Evolutionary conservation across 2,888 invertebrate genomes (phyloP).

Genomic region (Hybos culiciformis): DNA sequence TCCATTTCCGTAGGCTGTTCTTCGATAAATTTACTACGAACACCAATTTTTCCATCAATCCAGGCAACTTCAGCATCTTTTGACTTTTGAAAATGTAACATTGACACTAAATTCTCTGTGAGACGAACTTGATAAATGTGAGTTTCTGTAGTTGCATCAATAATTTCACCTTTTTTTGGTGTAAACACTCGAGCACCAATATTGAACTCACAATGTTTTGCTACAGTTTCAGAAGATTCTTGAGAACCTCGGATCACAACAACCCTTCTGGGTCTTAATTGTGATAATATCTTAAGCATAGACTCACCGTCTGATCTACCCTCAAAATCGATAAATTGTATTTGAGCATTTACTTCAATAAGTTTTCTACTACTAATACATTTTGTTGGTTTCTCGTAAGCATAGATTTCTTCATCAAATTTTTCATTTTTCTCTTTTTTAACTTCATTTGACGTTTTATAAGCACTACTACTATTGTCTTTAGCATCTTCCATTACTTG

Average conservation of each 20-base stretch:
- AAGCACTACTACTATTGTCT: constrained; percentile 24
- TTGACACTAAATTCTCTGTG: constrained; percentile 81
- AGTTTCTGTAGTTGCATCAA: constrained; percentile 95
- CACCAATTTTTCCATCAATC: constrained; percentile 68
- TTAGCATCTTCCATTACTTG: constrained; percentile 24
- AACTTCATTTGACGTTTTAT: constrained; percentile 17
- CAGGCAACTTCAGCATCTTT: constrained; percentile 92
- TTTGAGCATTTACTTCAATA: constrained; percentile 67
- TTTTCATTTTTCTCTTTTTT: constrained; percentile 16
- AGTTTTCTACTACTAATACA: constrained; percentile 62
- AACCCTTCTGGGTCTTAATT: constrained; percentile 66
- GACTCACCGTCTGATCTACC: constrained; percentile 83
- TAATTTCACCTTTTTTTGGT: constrained; percentile 62
- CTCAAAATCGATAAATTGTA: constrained; percentile 94
- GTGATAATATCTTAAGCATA: constrained; percentile 63
- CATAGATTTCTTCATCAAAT: constrained; percentile 22
- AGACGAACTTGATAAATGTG: constrained; percentile 95
- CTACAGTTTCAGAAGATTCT: constrained; percentile 54
- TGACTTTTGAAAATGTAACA: constrained; percentile 68
- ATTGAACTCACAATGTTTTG: constrained; percentile 52
- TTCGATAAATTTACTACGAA: constrained; percentile 47
- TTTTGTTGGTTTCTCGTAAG: constrained; percentile 78
- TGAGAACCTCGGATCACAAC: constrained; percentile 61
- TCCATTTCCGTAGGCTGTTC: constrained; percentile 23
- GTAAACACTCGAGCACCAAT: constrained; percentile 66